Percentiles rank a stretch among this genome's conserved stretches.
Conservation (phyloP, 2,113 vertebrate species). For the Ranitomeya variabilis region DNA sequence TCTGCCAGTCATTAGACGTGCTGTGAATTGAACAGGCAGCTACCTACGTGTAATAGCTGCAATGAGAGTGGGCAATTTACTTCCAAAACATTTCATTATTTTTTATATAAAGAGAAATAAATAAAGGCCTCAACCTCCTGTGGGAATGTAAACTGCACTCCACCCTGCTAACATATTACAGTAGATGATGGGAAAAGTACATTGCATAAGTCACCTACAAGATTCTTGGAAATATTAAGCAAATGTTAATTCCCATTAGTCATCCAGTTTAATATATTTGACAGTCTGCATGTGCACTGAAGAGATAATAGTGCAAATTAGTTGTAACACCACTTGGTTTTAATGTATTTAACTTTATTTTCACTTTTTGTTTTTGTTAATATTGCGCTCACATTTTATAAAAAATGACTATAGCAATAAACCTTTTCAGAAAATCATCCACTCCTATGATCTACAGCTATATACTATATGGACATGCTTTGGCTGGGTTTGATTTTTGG, state of each 20-base stretch:
- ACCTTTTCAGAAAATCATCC: too few relatives aligned
- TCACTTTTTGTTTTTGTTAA: too few relatives aligned
- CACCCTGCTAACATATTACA: not conserved
- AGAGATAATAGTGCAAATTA: not conserved
- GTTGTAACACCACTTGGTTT: not conserved
- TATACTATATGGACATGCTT: too few relatives aligned
- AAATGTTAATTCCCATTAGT: not conserved
- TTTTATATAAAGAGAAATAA: not conserved
- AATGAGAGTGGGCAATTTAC: not conserved
- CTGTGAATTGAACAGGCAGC: slow-evolving; percentile 6
- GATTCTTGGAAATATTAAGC: not conserved
- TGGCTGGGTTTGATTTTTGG: too few relatives aligned
- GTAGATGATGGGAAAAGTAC: not conserved
- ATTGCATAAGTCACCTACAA: not conserved
- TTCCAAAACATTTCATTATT: slow-evolving; percentile 16
- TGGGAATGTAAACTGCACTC: not conserved
- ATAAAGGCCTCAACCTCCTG: not conserved
- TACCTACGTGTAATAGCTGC: not conserved
- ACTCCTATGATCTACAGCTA: too few relatives aligned
- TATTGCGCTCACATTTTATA: too few relatives aligned
- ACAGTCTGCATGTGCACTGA: not conserved
- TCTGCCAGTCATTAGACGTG: slow-evolving; percentile 16
- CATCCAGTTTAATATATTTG: too few relatives aligned
- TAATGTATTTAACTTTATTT: too few relatives aligned
- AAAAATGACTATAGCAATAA: too few relatives aligned